Percentiles rank a stretch among this genome's conserved stretches.
These are phyloP conservation scores for Okamejei kenojei DNA, from an alignment of 2,797 vertebrate species.

Conservation along the genomic window DNA sequence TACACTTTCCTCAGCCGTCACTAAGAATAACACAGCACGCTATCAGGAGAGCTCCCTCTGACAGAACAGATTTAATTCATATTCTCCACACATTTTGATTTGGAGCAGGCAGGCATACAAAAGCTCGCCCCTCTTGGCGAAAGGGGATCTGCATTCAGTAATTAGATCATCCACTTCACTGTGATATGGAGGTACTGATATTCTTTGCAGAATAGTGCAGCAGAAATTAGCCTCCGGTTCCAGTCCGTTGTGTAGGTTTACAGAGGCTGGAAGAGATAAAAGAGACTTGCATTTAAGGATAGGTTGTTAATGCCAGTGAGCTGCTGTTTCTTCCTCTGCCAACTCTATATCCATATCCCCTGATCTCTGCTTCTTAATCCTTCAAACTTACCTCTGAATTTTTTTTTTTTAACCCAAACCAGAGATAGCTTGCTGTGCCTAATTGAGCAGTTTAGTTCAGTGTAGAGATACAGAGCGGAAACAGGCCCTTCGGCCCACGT, in stretches of 20 bases:
- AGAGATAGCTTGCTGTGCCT: background rate
- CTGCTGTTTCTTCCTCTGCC: background rate
- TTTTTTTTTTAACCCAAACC: too few species aligned
- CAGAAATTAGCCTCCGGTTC: background rate
- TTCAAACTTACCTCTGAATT: background rate
- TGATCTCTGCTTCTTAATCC: background rate
- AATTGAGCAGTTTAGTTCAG: background rate
- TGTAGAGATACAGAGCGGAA: too few species aligned
- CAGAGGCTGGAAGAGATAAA: background rate
- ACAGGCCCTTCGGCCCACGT: too few species aligned
- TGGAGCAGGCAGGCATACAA: background rate
- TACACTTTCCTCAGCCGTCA: background rate
- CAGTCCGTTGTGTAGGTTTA: background rate
- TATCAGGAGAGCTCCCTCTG: background rate
- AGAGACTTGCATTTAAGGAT: background rate
- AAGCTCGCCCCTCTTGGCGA: background rate
- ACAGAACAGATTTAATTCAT: background rate
- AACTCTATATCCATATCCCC: background rate
- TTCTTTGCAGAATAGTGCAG: background rate
- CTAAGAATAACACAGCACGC: background rate
- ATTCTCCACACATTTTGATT: background rate
- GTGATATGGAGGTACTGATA: background rate
- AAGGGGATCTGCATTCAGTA: background rate
- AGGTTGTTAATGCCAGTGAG: background rate
- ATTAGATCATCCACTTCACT: background rate